Percentiles rank a stretch among this genome's conserved stretches.
These are phyloP conservation scores for Sphaerophoria taeniata DNA, from an alignment of 2,888 invertebrate genomes.

Conservation along the genomic window DNA sequence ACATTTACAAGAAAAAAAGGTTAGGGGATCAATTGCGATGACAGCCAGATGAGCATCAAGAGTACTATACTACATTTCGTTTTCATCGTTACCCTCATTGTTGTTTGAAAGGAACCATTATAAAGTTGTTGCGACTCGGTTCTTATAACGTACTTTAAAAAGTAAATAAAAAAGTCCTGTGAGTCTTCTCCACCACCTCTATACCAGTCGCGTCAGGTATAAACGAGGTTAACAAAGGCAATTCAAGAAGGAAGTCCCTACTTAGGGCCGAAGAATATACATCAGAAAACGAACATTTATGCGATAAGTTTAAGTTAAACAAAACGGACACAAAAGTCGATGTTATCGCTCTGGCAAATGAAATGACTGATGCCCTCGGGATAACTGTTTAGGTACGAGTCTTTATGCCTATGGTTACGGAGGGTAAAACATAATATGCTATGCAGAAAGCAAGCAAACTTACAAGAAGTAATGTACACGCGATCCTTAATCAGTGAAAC, in stretches of 20 bases:
- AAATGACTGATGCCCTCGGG: slow-evolving; percentile 62
- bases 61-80: background rate
- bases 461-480: background rate
- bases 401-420: background rate
- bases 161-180: slow-evolving; percentile 29
- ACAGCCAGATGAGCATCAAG: slow-evolving; percentile 36
- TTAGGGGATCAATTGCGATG: slow-evolving; percentile 64
- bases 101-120: slow-evolving; percentile 35
- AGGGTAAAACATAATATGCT: background rate
- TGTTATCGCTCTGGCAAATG: slow-evolving; percentile 55
- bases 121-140: slow-evolving; percentile 30
- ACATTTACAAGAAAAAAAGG: slow-evolving; percentile 38
- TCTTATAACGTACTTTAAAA: slow-evolving; percentile 44
- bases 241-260: slow-evolving; percentile 50
- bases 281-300: slow-evolving; percentile 5
- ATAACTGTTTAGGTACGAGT: background rate
- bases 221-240: slow-evolving; percentile 44
- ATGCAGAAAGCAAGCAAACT: background rate
- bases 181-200: background rate
- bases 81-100: background rate
- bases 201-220: slow-evolving; percentile 22
- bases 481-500: slow-evolving; percentile 56
- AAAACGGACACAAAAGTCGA: slow-evolving; percentile 43
- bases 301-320: slow-evolving; percentile 54
- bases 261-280: slow-evolving; percentile 11